Conservation (phyloP, 2,888 invertebrate genomes). For the Hydrotaea diabolus region DNA sequence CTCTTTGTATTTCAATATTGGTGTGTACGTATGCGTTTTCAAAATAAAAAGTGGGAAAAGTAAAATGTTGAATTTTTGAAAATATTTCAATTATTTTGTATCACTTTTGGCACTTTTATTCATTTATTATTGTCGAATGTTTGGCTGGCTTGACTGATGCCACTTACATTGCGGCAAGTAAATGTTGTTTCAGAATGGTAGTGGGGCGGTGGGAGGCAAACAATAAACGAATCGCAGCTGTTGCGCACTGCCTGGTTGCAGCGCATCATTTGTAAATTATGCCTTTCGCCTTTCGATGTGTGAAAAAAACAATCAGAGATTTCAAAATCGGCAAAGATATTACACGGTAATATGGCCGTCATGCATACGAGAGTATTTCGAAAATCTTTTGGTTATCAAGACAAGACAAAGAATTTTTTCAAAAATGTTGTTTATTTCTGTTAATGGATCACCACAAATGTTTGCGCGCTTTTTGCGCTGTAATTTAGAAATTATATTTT, state of each 20-base stretch:
- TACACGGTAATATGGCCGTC: background rate
- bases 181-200: background rate
- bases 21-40: constrained; percentile 7
- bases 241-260: constrained; percentile 19
- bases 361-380: background rate
- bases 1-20: background rate
- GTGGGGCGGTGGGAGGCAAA: no score
- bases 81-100: constrained; percentile 11
- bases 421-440: constrained; percentile 18
- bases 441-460: constrained; percentile 60
- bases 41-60: background rate
- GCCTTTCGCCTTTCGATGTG: constrained; percentile 17
- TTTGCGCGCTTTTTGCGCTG: constrained; percentile 3
- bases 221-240: constrained; percentile 31
- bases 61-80: background rate
- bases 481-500: background rate
- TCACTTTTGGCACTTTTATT: background rate
- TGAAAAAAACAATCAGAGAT: constrained; percentile 2
- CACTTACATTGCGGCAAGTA: background rate
- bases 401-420: constrained; percentile 6
- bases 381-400: background rate
- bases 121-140: constrained; percentile 22
- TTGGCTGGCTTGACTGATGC: constrained; percentile 18
- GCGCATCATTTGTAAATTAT: constrained; percentile 24
- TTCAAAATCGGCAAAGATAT: background rate